phyloP scores from a whole-genome alignment of 2,888 invertebrate genomes.

The Sarcophaga subvicina region DNA sequence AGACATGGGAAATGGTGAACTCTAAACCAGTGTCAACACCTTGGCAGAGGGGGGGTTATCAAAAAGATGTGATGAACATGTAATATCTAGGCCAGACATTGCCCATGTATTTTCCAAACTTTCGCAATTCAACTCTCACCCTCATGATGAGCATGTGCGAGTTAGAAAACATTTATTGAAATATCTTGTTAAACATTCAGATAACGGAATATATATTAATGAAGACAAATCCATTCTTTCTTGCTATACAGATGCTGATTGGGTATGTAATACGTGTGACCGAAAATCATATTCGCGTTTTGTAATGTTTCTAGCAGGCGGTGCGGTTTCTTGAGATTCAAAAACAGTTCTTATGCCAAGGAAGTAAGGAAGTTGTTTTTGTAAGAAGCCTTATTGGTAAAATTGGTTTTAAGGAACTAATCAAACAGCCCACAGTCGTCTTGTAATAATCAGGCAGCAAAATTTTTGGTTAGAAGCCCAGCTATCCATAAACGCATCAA shows the following conservation, averaged over 20 bases:
- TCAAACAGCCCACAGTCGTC: constrained; percentile 38
- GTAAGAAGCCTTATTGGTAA: constrained; percentile 41
- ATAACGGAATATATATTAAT: constrained; percentile 27
- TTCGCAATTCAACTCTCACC: constrained; percentile 56
- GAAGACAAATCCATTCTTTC: constrained; percentile 34
- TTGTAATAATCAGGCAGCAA: constrained; percentile 57
- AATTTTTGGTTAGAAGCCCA: constrained; percentile 56
- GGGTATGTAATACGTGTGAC: constrained; percentile 62
- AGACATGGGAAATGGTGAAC: constrained; percentile 41
- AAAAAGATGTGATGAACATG: too few relatives aligned
- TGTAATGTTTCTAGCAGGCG: constrained; percentile 55
- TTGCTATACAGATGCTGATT: constrained; percentile 68
- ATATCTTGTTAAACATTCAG: constrained; percentile 49
- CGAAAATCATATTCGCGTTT: constrained; percentile 58
- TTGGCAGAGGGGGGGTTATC: too few relatives aligned
- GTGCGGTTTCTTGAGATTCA: constrained; percentile 66
- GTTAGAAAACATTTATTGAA: constrained; percentile 41
- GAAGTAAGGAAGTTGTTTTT: constrained; percentile 55
- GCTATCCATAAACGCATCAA: constrained; percentile 54
- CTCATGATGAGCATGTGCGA: constrained; percentile 53
- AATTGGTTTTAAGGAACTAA: constrained; percentile 39
- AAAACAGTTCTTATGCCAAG: constrained; percentile 61
- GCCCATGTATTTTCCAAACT: constrained; percentile 52
- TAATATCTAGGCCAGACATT: constrained; percentile 22
- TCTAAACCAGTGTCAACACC: constrained; percentile 48